phyloP scores from a whole-genome alignment of 2,797 vertebrate genomes.

The Urocyon cinereoargenteus region DNA sequence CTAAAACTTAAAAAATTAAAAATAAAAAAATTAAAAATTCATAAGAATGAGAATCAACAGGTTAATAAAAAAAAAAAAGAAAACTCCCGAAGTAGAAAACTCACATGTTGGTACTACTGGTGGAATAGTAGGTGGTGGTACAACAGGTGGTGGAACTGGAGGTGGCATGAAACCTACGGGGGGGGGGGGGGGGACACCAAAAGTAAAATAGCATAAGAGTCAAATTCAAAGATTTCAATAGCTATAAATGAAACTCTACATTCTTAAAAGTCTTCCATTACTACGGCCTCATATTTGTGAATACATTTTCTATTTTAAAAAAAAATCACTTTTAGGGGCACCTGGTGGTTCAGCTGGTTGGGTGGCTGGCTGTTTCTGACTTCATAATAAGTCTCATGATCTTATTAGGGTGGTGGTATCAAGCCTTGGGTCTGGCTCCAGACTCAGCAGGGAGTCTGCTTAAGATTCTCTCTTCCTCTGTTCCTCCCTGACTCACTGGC shows the following conservation, averaged over 20 bases:
- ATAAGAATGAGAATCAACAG: not conserved
- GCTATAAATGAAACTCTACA: not conserved
- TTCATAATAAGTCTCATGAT: not conserved
- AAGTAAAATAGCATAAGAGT: constrained; percentile 9
- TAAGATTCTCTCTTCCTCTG: not conserved
- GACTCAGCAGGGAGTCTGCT: not conserved
- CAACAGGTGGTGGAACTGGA: constrained; percentile 92
- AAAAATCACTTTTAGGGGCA: not conserved
- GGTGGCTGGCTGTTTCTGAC: not conserved
- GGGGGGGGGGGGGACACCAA: not conserved
- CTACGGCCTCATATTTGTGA: not conserved
- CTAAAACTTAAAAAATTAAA: not conserved
- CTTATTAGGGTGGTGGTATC: not conserved
- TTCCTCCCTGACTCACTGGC: not conserved
- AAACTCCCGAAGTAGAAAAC: constrained; percentile 68
- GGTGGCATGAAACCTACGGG: constrained; percentile 94
- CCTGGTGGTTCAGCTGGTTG: not conserved
- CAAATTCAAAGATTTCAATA: constrained; percentile 48
- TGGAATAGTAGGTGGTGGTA: constrained; percentile 88
- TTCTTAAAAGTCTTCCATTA: not conserved
- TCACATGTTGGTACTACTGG: constrained; percentile 89
- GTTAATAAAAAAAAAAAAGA: not conserved
- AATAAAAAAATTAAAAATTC: not conserved
- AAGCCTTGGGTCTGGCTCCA: not conserved
- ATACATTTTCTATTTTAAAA: not conserved